A percentile compares a stretch with the other conserved stretches of the same genome.
Evolutionary conservation across 2,888 invertebrate genomes (phyloP).

Genomic region (Plutella xylostella): DNA sequence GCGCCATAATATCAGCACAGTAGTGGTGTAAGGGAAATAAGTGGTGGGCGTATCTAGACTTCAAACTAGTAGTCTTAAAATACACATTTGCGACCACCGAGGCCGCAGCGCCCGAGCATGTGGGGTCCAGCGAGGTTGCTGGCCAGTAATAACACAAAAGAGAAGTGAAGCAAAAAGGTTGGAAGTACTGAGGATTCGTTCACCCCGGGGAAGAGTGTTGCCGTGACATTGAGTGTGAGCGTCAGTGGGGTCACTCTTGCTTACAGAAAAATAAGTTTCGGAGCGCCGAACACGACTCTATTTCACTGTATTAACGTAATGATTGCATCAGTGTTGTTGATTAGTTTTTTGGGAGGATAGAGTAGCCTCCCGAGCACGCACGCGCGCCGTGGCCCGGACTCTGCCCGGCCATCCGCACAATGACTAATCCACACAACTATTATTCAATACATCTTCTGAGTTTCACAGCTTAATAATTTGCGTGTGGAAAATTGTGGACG

Average conservation of each 20-base stretch:
- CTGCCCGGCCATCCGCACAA: constrained; percentile 23
- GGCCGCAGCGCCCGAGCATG: not conserved
- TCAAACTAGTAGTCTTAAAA: not conserved
- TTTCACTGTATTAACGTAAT: too few relatives aligned
- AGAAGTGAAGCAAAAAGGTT: not conserved
- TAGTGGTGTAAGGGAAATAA: not conserved
- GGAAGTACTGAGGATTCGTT: not conserved
- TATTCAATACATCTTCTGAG: constrained; percentile 1
- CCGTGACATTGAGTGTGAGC: constrained; percentile 6
- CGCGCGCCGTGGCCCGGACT: constrained; percentile 42
- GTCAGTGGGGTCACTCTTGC: too few relatives aligned
- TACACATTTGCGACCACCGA: too few relatives aligned
- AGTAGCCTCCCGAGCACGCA: too few relatives aligned
- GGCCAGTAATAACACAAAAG: not conserved
- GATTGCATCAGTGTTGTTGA: too few relatives aligned
- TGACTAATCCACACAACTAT: constrained; percentile 13
- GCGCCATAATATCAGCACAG: too few relatives aligned
- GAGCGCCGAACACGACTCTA: too few relatives aligned
- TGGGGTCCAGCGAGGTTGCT: too few relatives aligned
- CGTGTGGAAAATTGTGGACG: too few relatives aligned
- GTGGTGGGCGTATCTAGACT: not conserved
- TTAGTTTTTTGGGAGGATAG: not conserved
- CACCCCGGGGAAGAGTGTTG: not conserved
- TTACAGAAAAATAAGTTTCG: too few relatives aligned
- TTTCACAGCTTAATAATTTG: too few relatives aligned